Percentiles rank a stretch among this genome's conserved stretches.
Conservation (phyloP, 2,797 vertebrate species). For the Leucoraja ocellata region DNA sequence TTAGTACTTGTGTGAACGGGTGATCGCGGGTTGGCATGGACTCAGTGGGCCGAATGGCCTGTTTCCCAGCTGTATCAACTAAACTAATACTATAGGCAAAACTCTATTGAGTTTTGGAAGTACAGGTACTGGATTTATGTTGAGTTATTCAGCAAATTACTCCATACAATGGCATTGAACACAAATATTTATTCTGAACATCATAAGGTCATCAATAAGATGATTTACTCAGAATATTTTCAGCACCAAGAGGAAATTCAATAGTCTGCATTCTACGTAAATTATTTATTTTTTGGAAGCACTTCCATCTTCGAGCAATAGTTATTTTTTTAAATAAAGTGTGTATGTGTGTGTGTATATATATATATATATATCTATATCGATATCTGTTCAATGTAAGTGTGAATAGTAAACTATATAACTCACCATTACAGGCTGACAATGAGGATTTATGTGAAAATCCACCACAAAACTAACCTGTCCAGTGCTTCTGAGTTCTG, state of each 20-base stretch:
- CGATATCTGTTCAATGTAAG: background rate
- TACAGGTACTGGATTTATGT: background rate
- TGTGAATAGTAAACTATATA: constrained; percentile 30
- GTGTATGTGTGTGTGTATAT: too few species aligned
- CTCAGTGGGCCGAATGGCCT: too few species aligned
- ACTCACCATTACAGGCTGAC: constrained; percentile 30
- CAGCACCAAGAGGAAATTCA: background rate
- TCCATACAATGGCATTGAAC: constrained; percentile 17
- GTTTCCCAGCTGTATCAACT: too few species aligned
- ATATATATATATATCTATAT: too few species aligned
- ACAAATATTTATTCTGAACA: constrained; percentile 7
- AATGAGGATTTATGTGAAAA: constrained; percentile 31
- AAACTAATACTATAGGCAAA: background rate
- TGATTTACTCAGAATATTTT: background rate
- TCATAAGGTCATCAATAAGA: background rate
- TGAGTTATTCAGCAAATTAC: constrained; percentile 26
- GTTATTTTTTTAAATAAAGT: background rate
- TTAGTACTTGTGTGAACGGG: too few species aligned
- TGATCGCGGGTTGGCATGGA: too few species aligned
- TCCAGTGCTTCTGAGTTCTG: constrained; percentile 30
- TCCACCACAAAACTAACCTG: constrained; percentile 13
- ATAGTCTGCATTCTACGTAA: background rate
- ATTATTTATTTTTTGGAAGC: background rate
- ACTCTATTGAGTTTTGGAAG: background rate
- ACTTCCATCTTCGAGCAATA: background rate